These are phyloP conservation scores for Corynorhinus townsendii DNA, from an alignment of 2,113 vertebrate genomes.

Conservation along the genomic window DNA sequence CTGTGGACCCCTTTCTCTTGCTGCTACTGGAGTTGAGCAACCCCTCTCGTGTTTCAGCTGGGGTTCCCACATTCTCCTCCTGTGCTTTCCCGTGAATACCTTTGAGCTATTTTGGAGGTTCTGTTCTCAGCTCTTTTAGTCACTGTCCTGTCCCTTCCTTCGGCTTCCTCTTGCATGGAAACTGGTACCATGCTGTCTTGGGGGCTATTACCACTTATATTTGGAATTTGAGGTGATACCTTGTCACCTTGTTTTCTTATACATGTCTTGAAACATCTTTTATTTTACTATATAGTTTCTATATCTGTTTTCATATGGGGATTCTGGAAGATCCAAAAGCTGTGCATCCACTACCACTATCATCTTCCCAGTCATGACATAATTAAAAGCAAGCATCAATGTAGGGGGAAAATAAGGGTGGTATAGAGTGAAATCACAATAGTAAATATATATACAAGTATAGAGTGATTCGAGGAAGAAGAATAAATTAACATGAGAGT, in stretches of 20 bases:
- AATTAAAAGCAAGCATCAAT: not conserved
- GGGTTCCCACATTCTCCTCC: not conserved
- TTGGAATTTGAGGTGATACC: not conserved
- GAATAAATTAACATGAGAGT: not conserved
- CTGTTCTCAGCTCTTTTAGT: not conserved
- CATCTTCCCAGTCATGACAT: not conserved
- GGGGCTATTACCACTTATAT: not conserved
- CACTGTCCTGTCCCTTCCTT: not conserved
- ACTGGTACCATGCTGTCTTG: not conserved
- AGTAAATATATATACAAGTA: not conserved
- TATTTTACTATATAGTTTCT: not conserved
- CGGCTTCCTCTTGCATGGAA: not conserved
- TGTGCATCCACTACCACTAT: not conserved
- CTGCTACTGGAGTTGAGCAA: not conserved
- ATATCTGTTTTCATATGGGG: not conserved
- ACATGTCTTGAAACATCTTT: not conserved
- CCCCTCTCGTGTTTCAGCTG: rapidly evolving
- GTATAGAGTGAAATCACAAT: not conserved
- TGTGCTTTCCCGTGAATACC: not conserved
- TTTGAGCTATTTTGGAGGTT: not conserved
- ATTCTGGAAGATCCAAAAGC: not conserved
- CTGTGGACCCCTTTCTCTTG: too few species aligned
- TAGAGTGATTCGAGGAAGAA: not conserved
- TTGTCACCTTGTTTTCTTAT: not conserved
- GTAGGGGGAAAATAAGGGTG: not conserved